Conservation (phyloP, 2,888 invertebrate species). For the Ichneumon xanthorius region DNA sequence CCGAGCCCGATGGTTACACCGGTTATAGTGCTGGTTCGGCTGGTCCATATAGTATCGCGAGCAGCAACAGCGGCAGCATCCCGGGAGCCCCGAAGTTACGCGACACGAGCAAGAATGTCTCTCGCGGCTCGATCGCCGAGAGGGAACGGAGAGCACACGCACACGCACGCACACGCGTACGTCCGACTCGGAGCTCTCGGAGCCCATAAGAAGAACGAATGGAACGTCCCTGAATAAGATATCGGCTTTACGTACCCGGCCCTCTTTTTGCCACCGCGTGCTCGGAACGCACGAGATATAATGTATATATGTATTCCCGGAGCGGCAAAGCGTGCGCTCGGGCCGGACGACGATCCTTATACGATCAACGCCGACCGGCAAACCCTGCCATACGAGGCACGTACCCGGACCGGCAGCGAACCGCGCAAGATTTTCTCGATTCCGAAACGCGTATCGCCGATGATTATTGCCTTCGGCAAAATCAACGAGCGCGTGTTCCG, state of each 20-base stretch:
- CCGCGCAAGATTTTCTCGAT: slow-evolving; percentile 32
- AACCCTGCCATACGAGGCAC: slow-evolving; percentile 50
- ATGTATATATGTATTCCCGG: slow-evolving; percentile 18
- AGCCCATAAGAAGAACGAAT: slow-evolving; percentile 82
- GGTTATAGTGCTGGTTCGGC: slow-evolving; percentile 35
- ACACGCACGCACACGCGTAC: slow-evolving; percentile 30
- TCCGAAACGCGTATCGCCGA: slow-evolving; percentile 43
- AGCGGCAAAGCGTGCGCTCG: slow-evolving; percentile 54
- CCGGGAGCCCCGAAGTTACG: slow-evolving; percentile 79
- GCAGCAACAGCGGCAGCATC: slow-evolving; percentile 58
- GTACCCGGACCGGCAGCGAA: slow-evolving; percentile 2
- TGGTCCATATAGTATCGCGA: slow-evolving; percentile 26
- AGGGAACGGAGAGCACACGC: slow-evolving; percentile 34
- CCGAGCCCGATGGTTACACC: slow-evolving; percentile 37
- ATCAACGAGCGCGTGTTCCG: background rate
- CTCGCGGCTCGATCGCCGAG: slow-evolving; percentile 70
- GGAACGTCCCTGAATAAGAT: slow-evolving; percentile 84
- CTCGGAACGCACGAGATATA: slow-evolving; percentile 41
- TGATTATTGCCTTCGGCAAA: background rate
- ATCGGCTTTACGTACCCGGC: slow-evolving; percentile 81
- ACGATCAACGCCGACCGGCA: slow-evolving; percentile 48
- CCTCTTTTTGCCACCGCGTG: slow-evolving; percentile 75
- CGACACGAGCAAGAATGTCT: slow-evolving; percentile 82
- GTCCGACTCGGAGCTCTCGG: slow-evolving; percentile 44
- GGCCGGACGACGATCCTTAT: slow-evolving; percentile 63